Evolutionary conservation across 1,140 invertebrate species (phyloP).

Genomic region (Palaemon carinicauda): DNA sequence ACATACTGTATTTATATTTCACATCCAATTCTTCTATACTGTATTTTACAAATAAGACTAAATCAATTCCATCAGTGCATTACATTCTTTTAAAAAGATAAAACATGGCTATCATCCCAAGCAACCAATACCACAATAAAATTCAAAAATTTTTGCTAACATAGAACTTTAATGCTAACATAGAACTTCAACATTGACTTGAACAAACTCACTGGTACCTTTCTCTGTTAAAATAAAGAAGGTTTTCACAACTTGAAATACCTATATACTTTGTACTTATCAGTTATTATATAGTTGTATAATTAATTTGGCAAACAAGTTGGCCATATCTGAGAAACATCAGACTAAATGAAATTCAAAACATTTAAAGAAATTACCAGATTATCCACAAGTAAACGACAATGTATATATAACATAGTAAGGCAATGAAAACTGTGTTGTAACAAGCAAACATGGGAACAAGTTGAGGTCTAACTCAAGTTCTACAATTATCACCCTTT

Average conservation of each 20-base stretch:
- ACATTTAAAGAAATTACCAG: background rate
- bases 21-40: too few relatives aligned
- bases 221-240: conserved; percentile 17
- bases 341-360: background rate
- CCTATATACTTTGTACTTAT: conserved; percentile 50
- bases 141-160: too few relatives aligned
- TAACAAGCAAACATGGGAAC: conserved; percentile 24
- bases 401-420: background rate
- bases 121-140: conserved; percentile 44
- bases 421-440: conserved; percentile 9
- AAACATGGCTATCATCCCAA: conserved; percentile 35
- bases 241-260: conserved; percentile 51
- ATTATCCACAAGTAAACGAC: conserved; percentile 11
- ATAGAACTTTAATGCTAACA: conserved; percentile 3
- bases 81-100: conserved; percentile 22
- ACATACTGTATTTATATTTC: too few relatives aligned
- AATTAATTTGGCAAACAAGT: conserved; percentile 46
- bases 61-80: conserved; percentile 26
- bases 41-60: too few relatives aligned
- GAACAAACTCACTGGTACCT: conserved; percentile 36
- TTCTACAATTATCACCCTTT: conserved; percentile 9
- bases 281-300: conserved; percentile 42
- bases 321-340: conserved; percentile 41
- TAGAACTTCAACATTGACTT: conserved; percentile 34
- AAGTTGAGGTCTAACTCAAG: conserved; percentile 14